A percentile compares a stretch with the other conserved stretches of the same genome.
phyloP scores from a whole-genome alignment of 30 jellyfish, hydroid and myxozoan genomes.

The Aurelia sp. region DNA sequence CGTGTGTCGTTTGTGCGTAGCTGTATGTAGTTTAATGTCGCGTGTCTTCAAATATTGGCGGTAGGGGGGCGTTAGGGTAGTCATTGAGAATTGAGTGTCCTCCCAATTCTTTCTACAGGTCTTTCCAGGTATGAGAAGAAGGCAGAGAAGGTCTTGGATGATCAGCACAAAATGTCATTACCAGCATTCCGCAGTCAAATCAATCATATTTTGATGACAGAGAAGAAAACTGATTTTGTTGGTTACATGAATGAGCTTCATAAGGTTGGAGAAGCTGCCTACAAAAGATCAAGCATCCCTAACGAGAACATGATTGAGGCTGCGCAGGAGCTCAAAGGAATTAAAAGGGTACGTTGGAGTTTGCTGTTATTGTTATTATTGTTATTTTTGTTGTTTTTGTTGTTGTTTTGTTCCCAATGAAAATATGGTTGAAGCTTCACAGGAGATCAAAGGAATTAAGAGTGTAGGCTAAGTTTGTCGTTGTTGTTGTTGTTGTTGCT shows the following conservation, averaged over 20 bases:
- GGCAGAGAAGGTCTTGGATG: constrained; percentile 19
- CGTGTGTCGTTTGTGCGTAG: too few species aligned
- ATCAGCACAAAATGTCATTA: constrained; percentile 25
- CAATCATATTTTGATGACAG: constrained; percentile 42
- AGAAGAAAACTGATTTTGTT: constrained; percentile 49
- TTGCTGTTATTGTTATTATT: background rate
- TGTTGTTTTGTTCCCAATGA: too few species aligned
- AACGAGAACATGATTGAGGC: constrained; percentile 23
- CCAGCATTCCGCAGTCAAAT: constrained; percentile 54
- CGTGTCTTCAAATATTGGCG: too few species aligned
- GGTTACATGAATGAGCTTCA: constrained; percentile 71
- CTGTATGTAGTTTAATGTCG: too few species aligned
- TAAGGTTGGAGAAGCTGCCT: constrained; percentile 51
- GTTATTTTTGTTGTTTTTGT: too few species aligned
- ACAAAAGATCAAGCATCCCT: constrained; percentile 59
- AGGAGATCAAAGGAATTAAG: too few species aligned
- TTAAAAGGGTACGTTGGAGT: constrained; percentile 34
- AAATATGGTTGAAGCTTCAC: too few species aligned
- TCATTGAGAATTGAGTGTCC: background rate
- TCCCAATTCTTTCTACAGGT: constrained; percentile 21
- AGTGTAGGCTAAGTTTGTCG: too few species aligned
- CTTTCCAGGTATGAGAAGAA: constrained; percentile 38
- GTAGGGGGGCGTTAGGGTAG: background rate
- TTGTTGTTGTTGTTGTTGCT: too few species aligned
- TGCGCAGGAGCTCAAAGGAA: constrained; percentile 42